phyloP scores from a whole-genome alignment of 2,113 vertebrate species.

The Corynorhinus townsendii region DNA sequence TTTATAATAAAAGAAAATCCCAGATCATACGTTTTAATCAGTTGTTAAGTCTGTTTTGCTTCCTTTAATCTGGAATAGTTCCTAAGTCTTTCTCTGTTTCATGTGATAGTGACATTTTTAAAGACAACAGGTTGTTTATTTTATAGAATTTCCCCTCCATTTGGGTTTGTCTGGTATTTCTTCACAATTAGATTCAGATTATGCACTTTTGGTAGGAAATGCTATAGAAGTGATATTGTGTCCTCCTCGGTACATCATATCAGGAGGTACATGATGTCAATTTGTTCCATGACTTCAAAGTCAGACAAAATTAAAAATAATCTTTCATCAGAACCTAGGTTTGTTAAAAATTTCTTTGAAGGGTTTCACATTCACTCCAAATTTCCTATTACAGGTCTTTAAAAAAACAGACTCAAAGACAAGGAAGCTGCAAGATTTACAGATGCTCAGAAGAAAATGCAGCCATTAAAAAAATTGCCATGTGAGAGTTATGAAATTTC shows the following conservation, averaged over 20 bases:
- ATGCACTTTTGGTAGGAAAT: background rate
- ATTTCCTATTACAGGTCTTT: conserved; percentile 47
- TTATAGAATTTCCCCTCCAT: background rate
- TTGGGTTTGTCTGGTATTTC: conserved; percentile 18
- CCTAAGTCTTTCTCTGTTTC: background rate
- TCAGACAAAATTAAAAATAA: conserved; percentile 15
- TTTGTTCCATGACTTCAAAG: background rate
- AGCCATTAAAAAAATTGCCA: conserved; percentile 54
- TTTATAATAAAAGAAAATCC: conserved; percentile 35
- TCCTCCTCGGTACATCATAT: background rate
- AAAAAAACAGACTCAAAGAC: conserved; percentile 63
- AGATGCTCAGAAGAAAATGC: conserved; percentile 69
- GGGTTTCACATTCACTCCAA: conserved; percentile 42
- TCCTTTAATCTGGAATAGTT: background rate
- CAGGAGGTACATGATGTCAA: background rate
- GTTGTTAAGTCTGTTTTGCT: conserved; percentile 1
- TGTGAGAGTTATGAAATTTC: conserved; percentile 63
- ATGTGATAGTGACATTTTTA: conserved; percentile 37
- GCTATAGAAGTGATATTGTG: background rate
- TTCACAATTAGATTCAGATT: conserved; percentile 37
- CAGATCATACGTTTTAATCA: background rate
- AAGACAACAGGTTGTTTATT: conserved; percentile 38
- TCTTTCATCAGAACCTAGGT: conserved; percentile 43
- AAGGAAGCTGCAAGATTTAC: conserved; percentile 47
- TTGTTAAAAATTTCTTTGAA: conserved; percentile 57